Evolutionary conservation across 2,888 invertebrate genomes (phyloP).

Genomic region (Mimumesa dahlbomi): DNA sequence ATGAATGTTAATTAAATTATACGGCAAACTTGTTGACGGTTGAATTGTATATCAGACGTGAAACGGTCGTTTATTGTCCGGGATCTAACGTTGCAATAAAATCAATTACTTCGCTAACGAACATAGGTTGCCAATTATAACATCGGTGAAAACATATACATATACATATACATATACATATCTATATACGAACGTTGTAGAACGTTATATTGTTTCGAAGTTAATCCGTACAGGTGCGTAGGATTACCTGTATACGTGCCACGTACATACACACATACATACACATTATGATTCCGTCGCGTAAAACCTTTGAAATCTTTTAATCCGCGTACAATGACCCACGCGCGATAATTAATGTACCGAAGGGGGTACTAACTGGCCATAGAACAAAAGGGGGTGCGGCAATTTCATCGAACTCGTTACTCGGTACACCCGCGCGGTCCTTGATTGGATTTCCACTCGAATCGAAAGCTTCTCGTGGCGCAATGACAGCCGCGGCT

Average conservation of each 20-base stretch:
- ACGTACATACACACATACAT: not conserved
- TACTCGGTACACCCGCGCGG: slow-evolving; percentile 24
- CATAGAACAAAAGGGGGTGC: slow-evolving; percentile 34
- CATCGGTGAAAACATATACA: not conserved
- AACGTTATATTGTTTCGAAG: not conserved
- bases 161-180: not conserved
- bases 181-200: too few species aligned
- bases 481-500: slow-evolving; percentile 40
- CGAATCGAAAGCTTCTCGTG: slow-evolving; percentile 48
- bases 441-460: slow-evolving; percentile 54
- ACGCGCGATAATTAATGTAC: slow-evolving; percentile 29
- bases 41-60: too few species aligned
- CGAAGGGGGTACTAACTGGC: not conserved
- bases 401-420: slow-evolving; percentile 45
- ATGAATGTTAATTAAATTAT: too few species aligned
- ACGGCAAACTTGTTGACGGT: too few species aligned
- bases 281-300: not conserved
- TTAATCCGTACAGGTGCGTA: not conserved
- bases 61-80: too few species aligned
- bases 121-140: too few species aligned
- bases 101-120: too few species aligned
- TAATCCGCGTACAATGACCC: slow-evolving; percentile 24
- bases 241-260: not conserved
- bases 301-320: slow-evolving; percentile 16
- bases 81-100: too few species aligned